These are phyloP conservation scores for Enteromius trimaculatus DNA, from an alignment of 2,797 vertebrate species.

Conservation along the genomic window DNA sequence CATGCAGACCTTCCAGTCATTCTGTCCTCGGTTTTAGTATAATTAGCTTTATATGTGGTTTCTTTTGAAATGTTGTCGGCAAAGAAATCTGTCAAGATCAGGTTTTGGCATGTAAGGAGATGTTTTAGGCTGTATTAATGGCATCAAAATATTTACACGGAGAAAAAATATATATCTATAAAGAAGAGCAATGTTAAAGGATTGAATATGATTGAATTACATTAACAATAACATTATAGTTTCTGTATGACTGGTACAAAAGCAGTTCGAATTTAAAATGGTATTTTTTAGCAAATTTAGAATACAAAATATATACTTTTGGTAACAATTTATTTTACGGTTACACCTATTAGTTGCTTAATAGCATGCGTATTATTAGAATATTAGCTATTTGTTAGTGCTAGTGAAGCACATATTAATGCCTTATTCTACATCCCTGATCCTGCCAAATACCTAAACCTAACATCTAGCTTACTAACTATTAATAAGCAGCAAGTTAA, in stretches of 20 bases:
- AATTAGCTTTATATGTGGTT: slow-evolving; percentile 51
- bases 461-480: too few species aligned
- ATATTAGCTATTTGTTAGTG: too few species aligned
- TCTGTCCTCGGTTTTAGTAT: slow-evolving; percentile 29
- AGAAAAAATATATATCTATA: not conserved
- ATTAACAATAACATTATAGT: not conserved
- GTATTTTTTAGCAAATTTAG: not conserved
- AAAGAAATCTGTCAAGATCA: slow-evolving; percentile 2
- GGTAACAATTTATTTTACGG: too few species aligned
- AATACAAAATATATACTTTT: not conserved
- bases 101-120: slow-evolving; percentile 2
- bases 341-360: too few species aligned
- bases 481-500: too few species aligned
- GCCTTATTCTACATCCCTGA: too few species aligned
- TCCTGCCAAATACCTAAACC: too few species aligned
- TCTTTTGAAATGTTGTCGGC: slow-evolving; percentile 41
- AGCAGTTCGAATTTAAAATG: not conserved
- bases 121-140: slow-evolving; percentile 7
- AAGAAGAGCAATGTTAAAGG: not conserved
- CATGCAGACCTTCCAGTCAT: slow-evolving; percentile 32
- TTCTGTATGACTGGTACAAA: not conserved
- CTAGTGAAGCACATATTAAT: too few species aligned
- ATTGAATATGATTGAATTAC: not conserved
- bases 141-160: not conserved
- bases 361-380: too few species aligned